Base-by-base conservation (phyloP, 2,888 invertebrate species). In the Xestia rhomboidea region DNA sequence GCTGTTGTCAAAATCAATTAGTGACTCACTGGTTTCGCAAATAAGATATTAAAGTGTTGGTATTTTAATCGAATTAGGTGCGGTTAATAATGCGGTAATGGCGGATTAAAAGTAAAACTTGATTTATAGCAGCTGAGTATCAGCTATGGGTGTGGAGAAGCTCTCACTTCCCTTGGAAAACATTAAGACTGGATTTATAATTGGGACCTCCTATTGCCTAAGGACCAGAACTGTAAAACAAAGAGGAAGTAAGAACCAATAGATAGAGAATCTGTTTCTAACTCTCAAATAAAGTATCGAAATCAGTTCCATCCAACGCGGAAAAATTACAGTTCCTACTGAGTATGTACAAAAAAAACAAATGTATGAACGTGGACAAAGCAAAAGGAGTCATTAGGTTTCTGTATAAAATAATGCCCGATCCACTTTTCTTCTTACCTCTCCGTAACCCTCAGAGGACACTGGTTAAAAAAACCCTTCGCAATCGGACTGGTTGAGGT, bases 401-500 rank as follows among this genome's bases (percentile, higher is more conserved):
- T 38, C 41, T 21, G 18, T 34, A 27, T 15, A n/a, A 68, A 63
- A 77, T 13, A 63, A 5, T 81, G 63, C 73, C 85, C 1, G 21
- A 30, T 88, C 89, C 75, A 76, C 51, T 51, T 74, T 10, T 3
- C 13, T 90, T 91, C 83, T 8, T 75, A 85, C 54, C 71, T 92
- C 89, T 64, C 18, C 18, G 77, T 81, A 83, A 83, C 88, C 83
- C 82, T 87, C 89, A 86, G 88, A 92, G 92, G 92, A 93, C 94
- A 93, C 93, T 94, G 94, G 94, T 93, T 93, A 93, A 94, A 95
- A 87, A 95, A 95, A 95, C 90, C 92, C 90, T 89, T 90, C 83
- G 91, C 92, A 89, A 93, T 92, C 93, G 92, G 93, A 95, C 94
- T 94, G 95, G 94, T 92, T 93, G 91, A 93, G 92, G 93, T 93